Conservation (phyloP, 2,113 vertebrate genomes). For the Actinemys pallida region DNA sequence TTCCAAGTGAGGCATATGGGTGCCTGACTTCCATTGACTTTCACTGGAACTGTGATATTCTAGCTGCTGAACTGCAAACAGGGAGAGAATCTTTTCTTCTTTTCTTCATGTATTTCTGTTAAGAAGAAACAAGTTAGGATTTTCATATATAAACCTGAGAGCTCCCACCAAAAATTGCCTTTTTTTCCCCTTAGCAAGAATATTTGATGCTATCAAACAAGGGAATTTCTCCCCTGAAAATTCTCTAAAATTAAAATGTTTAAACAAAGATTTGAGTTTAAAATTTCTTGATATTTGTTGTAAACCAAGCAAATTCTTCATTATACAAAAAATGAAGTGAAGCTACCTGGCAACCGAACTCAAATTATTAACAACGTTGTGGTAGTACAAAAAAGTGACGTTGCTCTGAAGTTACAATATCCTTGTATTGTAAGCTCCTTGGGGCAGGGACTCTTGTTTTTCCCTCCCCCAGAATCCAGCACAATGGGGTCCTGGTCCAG, state of each 20-base stretch:
- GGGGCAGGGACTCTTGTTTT: background rate
- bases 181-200: background rate
- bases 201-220: background rate
- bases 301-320: background rate
- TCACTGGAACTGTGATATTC: background rate
- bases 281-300: background rate
- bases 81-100: background rate
- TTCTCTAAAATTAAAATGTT: background rate
- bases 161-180: background rate
- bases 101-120: background rate
- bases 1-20: background rate
- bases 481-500: background rate
- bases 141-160: background rate
- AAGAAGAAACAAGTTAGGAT: no score
- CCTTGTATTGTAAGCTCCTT: background rate
- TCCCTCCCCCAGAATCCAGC: background rate
- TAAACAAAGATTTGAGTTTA: background rate
- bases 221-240: background rate
- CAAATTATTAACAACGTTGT: background rate
- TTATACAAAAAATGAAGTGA: background rate
- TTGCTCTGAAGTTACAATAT: background rate
- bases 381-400: background rate
- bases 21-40: background rate
- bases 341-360: background rate
- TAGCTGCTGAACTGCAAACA: background rate